Percentiles rank a stretch among this genome's conserved stretches.
Evolutionary conservation across 2,888 invertebrate species (phyloP).

Genomic region (Phorcus lineatus): DNA sequence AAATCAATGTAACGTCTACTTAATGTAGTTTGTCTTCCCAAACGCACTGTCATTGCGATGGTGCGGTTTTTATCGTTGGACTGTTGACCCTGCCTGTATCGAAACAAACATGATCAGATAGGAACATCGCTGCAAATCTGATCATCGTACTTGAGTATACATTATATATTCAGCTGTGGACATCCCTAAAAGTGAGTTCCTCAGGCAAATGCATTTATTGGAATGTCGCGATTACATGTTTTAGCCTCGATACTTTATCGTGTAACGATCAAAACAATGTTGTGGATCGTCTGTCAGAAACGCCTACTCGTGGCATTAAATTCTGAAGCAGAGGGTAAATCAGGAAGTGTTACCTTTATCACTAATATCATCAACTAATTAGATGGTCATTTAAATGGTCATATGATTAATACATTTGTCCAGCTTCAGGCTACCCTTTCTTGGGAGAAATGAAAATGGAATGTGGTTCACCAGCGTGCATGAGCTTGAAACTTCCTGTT

Average conservation of each 20-base stretch:
- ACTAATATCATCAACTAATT: too few species aligned
- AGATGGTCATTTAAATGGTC: too few species aligned
- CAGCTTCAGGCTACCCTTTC: too few species aligned
- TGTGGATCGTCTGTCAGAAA: conserved; percentile 3
- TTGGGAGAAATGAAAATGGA: too few species aligned
- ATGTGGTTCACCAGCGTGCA: too few species aligned
- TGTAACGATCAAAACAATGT: background rate
- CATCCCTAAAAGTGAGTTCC: conserved; percentile 17
- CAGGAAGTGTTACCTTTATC: too few species aligned
- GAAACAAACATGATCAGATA: conserved; percentile 15
- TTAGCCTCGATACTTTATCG: background rate
- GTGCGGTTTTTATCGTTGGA: conserved; percentile 3
- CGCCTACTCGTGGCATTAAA: background rate
- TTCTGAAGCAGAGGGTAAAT: too few species aligned
- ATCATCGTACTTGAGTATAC: background rate
- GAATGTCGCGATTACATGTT: background rate
- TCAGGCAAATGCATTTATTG: background rate
- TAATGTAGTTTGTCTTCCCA: conserved; percentile 7
- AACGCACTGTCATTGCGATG: conserved; percentile 4
- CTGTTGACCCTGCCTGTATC: conserved; percentile 15
- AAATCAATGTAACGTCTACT: conserved; percentile 16
- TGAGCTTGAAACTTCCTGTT: too few species aligned
- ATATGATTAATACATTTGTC: too few species aligned
- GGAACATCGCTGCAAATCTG: background rate
- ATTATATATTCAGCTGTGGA: background rate